These are phyloP conservation scores for Ictalurus furcatus DNA, from an alignment of 2,113 vertebrate species.

Conservation along the genomic window DNA sequence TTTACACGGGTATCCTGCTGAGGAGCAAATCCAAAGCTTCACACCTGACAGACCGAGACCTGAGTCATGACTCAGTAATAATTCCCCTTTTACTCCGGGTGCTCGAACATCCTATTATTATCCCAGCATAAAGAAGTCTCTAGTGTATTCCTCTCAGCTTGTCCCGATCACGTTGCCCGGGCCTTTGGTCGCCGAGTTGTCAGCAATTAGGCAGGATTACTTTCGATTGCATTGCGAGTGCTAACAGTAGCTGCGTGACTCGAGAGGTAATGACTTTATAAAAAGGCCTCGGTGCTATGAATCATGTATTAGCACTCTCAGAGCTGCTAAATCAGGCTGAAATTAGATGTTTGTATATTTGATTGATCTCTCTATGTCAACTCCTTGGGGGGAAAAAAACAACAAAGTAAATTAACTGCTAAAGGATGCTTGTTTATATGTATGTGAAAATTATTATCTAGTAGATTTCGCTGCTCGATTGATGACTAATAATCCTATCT, in stretches of 20 bases:
- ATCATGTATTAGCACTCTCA: constrained; percentile 28
- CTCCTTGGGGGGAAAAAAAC: not conserved
- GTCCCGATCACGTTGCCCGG: not conserved
- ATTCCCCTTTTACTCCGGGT: constrained; percentile 7
- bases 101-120: constrained; percentile 38
- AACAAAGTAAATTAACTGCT: not conserved
- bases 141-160: constrained; percentile 27
- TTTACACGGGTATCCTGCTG: constrained; percentile 17
- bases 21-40: constrained; percentile 40
- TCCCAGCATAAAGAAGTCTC: constrained; percentile 27
- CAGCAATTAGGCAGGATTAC: constrained; percentile 73
- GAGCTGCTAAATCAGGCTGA: not conserved
- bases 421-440: not conserved
- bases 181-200: constrained; percentile 29
- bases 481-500: not conserved
- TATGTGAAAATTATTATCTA: not conserved
- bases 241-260: constrained; percentile 71
- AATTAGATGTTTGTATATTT: constrained; percentile 22
- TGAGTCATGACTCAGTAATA: constrained; percentile 25
- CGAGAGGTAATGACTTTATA: constrained; percentile 31
- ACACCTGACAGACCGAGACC: constrained; percentile 17
- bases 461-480: not conserved
- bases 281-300: not conserved
- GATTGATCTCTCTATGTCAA: constrained; percentile 23
- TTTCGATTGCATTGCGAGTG: constrained; percentile 69